These are phyloP conservation scores for Lindbergichthys nudifrons DNA, from an alignment of 2,797 vertebrate species.

Conservation along the genomic window DNA sequence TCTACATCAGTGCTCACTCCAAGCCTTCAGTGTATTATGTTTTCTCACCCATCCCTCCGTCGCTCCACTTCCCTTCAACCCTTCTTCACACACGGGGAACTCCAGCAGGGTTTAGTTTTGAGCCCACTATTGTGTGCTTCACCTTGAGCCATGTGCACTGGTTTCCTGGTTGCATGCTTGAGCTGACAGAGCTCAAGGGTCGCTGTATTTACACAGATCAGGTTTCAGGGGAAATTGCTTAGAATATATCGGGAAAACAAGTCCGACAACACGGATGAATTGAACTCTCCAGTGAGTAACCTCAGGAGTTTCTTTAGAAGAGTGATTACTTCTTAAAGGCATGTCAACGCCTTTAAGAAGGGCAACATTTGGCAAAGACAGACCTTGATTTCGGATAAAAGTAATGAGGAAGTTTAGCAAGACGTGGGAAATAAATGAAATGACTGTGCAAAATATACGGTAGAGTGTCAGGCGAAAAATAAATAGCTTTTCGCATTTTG, in stretches of 20 bases:
- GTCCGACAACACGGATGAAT: neutral
- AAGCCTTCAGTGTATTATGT: slow-evolving; percentile 12
- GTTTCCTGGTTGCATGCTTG: slow-evolving; percentile 44
- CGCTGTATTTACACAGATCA: slow-evolving; percentile 7
- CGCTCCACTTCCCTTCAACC: neutral
- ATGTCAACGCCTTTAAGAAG: neutral
- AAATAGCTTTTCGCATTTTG: neutral
- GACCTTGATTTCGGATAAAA: slow-evolving; percentile 29
- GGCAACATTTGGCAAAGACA: slow-evolving; percentile 26
- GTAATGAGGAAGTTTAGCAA: slow-evolving; percentile 24
- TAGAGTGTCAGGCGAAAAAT: too few relatives aligned
- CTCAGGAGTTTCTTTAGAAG: neutral
- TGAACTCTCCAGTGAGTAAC: neutral
- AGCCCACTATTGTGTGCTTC: slow-evolving; percentile 13
- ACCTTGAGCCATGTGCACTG: neutral
- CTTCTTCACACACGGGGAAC: slow-evolving; percentile 44
- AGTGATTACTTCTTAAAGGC: slow-evolving; percentile 27
- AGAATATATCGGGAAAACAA: rapidly evolving
- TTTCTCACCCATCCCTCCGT: slow-evolving; percentile 24
- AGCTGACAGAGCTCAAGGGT: slow-evolving; percentile 31
- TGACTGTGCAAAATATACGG: neutral
- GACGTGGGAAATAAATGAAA: neutral
- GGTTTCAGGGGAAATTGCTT: slow-evolving; percentile 12
- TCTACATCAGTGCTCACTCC: slow-evolving; percentile 37
- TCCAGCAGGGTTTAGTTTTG: slow-evolving; percentile 23